A percentile compares a stretch with the other conserved stretches of the same genome.
Evolutionary conservation across 2,888 invertebrate species (phyloP).

Genomic region (Laothoe populi): DNA sequence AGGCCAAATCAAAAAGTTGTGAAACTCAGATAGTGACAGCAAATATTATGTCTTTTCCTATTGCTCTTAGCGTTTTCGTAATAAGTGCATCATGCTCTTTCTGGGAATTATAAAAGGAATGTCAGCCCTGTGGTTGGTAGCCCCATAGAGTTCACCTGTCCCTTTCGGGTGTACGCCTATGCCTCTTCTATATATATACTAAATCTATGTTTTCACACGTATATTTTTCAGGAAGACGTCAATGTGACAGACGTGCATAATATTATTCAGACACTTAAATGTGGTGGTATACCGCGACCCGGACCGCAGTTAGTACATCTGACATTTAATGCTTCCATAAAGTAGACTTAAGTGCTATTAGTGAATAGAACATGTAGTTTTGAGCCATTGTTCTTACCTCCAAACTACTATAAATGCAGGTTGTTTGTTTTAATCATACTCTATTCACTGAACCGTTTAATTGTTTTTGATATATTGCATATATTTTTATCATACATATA

Average conservation of each 20-base stretch:
- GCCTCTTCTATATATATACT: no score
- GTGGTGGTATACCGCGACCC: slow-evolving; percentile 62
- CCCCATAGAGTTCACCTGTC: no score
- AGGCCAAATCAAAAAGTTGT: no score
- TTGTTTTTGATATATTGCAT: no score
- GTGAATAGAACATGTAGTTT: slow-evolving; percentile 2
- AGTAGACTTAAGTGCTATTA: neutral
- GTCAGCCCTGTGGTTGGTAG: no score
- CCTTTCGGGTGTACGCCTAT: no score
- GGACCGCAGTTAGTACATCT: slow-evolving; percentile 68
- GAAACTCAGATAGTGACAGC: no score
- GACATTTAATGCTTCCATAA: neutral
- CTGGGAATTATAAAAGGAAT: no score
- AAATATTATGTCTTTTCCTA: no score
- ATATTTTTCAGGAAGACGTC: slow-evolving; percentile 63
- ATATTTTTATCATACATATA: no score
- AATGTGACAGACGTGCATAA: slow-evolving; percentile 61
- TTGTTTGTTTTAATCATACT: neutral
- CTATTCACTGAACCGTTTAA: neutral
- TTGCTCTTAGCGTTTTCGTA: no score
- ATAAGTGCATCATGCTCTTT: no score
- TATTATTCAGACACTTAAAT: slow-evolving; percentile 61
- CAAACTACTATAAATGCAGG: neutral
- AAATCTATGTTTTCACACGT: neutral
- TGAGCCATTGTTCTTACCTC: neutral